Conservation (phyloP, 2,888 invertebrate genomes). For the Encarsia formosa region DNA sequence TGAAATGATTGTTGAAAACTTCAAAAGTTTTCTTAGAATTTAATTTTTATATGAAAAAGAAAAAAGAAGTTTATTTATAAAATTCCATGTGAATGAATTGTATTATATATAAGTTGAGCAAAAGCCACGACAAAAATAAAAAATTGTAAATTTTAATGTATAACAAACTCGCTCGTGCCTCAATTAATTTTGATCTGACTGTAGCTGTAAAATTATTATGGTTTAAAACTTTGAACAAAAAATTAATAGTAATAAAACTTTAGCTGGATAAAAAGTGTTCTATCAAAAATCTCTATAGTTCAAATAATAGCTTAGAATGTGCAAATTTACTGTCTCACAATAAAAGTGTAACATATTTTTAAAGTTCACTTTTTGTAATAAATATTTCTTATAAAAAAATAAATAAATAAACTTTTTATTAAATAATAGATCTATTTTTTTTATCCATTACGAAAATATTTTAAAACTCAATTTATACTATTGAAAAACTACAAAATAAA, state of each 20-base stretch:
- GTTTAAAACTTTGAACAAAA: background rate
- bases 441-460: too few species aligned
- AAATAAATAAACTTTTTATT: background rate
- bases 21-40: too few species aligned
- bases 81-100: background rate
- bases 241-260: background rate
- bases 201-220: background rate
- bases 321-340: background rate
- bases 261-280: background rate
- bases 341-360: constrained; percentile 4
- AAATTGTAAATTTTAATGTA: background rate
- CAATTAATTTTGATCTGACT: background rate
- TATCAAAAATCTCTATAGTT: too few species aligned
- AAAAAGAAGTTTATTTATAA: too few species aligned
- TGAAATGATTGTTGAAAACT: too few species aligned
- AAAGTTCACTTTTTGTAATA: constrained; percentile 10
- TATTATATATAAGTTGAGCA: background rate
- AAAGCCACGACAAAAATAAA: background rate
- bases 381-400: constrained; percentile 10
- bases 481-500: too few species aligned
- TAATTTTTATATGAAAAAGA: too few species aligned
- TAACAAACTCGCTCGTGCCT: background rate
- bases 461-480: too few species aligned
- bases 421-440: too few species aligned
- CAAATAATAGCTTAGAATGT: background rate